Conservation (phyloP, 1,140 invertebrate genomes). For the Diuraphis noxia region DNA sequence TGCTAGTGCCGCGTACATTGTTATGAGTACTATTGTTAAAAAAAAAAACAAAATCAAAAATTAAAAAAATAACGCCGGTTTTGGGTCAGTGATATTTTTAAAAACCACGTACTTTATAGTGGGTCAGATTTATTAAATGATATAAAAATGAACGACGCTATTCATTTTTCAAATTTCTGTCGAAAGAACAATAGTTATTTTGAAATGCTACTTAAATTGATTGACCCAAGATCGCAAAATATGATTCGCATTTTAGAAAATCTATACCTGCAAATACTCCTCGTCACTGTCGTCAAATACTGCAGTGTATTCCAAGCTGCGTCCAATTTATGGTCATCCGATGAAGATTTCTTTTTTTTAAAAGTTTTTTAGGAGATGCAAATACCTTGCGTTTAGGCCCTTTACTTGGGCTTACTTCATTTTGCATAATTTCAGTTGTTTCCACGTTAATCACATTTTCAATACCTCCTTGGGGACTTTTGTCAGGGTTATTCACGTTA, state of each 20-base stretch:
- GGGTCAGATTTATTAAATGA: background rate
- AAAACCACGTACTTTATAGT: background rate
- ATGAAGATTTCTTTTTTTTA: background rate
- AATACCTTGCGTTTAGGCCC: background rate
- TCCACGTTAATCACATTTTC: background rate
- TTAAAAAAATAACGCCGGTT: background rate
- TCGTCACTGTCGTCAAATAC: background rate
- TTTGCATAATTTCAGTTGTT: background rate
- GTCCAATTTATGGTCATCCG: slow-evolving; percentile 4
- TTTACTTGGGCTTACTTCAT: background rate
- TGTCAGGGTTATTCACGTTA: background rate
- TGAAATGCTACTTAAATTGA: slow-evolving; percentile 1
- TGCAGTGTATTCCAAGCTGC: background rate
- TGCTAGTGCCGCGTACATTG: background rate
- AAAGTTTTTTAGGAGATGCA: background rate
- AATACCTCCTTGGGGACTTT: background rate
- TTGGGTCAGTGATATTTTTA: background rate
- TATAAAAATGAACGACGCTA: background rate
- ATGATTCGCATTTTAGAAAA: slow-evolving; percentile 10
- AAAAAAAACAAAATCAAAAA: background rate
- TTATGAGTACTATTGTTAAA: background rate
- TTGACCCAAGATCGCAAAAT: slow-evolving; percentile 23
- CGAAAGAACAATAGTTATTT: slow-evolving; percentile 34
- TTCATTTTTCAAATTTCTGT: slow-evolving; percentile 55
- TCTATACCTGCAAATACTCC: background rate